Conservation (phyloP, 2,888 invertebrate genomes). For the Furcula furcula region DNA sequence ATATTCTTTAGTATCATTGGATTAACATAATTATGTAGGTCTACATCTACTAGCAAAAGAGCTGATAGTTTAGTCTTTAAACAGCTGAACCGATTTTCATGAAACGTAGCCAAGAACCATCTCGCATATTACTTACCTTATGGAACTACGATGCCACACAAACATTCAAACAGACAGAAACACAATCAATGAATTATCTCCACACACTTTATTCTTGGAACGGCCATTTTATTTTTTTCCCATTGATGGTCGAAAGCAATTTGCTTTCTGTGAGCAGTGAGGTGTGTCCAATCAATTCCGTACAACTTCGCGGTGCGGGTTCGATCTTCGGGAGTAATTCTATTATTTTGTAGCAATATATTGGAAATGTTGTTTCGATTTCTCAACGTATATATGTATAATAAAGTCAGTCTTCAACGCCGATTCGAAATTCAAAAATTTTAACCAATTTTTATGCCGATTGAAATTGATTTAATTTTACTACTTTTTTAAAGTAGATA, state of each 20-base stretch:
- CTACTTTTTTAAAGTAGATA: no score
- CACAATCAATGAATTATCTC: slow-evolving; percentile 19
- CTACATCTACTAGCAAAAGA: no score
- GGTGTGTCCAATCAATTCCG: slow-evolving; percentile 31
- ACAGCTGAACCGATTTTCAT: no score
- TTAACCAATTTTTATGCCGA: no score
- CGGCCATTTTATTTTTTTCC: slow-evolving; percentile 9
- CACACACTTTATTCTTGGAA: slow-evolving; percentile 16
- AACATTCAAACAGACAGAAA: no score
- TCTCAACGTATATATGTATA: slow-evolving; percentile 9
- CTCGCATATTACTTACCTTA: no score
- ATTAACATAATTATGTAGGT: no score
- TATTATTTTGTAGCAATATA: slow-evolving; percentile 19
- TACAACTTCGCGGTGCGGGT: slow-evolving; percentile 31
- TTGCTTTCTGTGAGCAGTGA: slow-evolving; percentile 29
- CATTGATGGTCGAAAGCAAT: slow-evolving; percentile 22
- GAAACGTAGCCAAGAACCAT: no score
- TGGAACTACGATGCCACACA: no score
- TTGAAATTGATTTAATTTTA: no score
- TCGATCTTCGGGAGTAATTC: slow-evolving; percentile 19
- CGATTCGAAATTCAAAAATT: slow-evolving; percentile 1
- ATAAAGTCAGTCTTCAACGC: slow-evolving; percentile 9
- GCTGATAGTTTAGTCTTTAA: no score
- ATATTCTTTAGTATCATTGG: no score
- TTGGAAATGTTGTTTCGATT: slow-evolving; percentile 9